phyloP scores from a whole-genome alignment of 2,113 vertebrate genomes.

The Bubo bubo region DNA sequence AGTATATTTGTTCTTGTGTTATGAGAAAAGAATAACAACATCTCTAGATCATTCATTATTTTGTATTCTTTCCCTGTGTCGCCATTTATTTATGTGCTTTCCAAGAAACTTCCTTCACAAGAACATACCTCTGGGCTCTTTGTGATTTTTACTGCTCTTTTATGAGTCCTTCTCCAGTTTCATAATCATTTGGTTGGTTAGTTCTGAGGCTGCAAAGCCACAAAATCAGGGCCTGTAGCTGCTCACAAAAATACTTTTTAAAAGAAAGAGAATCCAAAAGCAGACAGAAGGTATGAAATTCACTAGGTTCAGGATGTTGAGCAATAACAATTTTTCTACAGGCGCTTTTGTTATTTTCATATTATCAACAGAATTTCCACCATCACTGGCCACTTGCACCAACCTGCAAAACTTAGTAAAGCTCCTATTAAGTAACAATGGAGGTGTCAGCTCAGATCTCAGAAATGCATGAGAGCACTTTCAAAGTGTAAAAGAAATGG shows the following conservation, averaged over 20 bases:
- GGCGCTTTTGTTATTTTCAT: background rate
- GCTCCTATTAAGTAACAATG: background rate
- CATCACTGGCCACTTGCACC: background rate
- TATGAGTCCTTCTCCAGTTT: background rate
- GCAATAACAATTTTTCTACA: background rate
- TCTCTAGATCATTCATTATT: background rate
- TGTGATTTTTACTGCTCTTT: background rate
- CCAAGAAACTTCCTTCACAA: background rate
- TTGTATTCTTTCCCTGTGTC: background rate
- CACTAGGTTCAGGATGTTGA: background rate
- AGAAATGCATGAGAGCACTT: background rate
- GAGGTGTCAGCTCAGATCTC: background rate
- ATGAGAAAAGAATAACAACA: conserved; percentile 24
- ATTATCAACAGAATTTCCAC: background rate
- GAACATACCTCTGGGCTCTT: background rate
- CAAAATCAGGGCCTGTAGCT: background rate
- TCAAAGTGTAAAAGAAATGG: background rate
- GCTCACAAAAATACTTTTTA: background rate
- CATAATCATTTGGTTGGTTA: background rate
- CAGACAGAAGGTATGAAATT: background rate
- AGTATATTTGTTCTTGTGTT: conserved; percentile 23
- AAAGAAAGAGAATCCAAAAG: background rate
- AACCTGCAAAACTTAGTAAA: background rate
- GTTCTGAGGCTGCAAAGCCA: background rate
- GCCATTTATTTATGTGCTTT: conserved; percentile 7